Base-by-base conservation (phyloP, 2,888 invertebrate species). In the Artemia sp. region DNA sequence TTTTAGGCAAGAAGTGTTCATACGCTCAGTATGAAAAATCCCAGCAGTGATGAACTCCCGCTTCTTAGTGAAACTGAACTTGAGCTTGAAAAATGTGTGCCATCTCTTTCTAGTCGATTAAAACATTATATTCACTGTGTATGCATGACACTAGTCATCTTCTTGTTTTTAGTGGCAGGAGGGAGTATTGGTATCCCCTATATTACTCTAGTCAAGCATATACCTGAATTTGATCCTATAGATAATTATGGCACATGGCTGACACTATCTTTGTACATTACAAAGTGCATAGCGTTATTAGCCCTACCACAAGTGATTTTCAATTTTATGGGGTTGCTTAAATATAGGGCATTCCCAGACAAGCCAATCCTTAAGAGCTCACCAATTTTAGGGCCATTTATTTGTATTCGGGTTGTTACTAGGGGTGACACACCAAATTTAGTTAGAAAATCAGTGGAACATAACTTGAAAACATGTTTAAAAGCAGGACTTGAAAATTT, bases 291-390 rank as follows among this genome's bases (percentile, higher is more conserved):
- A 68, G 89, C 91, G 70, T 85, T 93, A 76, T 83, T 93, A 70
- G 90, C 92, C 70, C 81, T 93, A 77, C 93, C 93, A 38, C 78
- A 76, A 73, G 76, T 75, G 12, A 58, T 93, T 69, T 91, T 91
- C 78, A 90, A 90, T 78, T 90, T 92, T 79, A 83, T 87, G 73
- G 93, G 94, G 67, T 80, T 95, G 72, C 85, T 88, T 71, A 82
- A 91, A 74, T 95, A 92, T 79, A 95, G 95, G 81, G 91, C 93
- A 73, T 96, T 96, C 78, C 92, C 93, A 69, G 92, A 93, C 74
- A 91, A 90, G 80, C 89, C 92, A 5, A 83, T 85, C 73, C 80
- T 91, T 52, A 92, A n/a, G 24, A 58, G 92, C 19, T 92, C 92
- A 9, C 94, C 94, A 4, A 80, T 94, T 52, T 79, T 94, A 73